Conservation (phyloP, 2,113 vertebrate genomes). For the Myrmophylax atrothorax region DNA sequence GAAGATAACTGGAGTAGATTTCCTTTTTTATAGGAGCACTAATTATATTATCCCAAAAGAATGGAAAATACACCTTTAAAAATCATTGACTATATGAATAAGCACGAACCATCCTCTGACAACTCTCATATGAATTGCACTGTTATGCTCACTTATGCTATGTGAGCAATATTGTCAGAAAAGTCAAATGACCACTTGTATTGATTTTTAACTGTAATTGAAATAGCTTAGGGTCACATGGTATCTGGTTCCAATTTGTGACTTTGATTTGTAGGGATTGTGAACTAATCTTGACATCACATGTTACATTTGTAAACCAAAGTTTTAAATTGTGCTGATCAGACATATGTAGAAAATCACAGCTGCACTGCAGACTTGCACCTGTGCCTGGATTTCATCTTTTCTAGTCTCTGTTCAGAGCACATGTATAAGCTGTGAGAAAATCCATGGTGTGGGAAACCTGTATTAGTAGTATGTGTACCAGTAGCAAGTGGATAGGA, state of each 20-base stretch:
- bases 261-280: constrained; percentile 53
- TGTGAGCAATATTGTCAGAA: background rate
- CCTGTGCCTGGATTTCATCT: constrained; percentile 37
- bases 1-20: background rate
- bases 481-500: background rate
- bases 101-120: background rate
- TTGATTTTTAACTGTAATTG: constrained; percentile 41
- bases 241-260: constrained; percentile 53
- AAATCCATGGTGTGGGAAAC: constrained; percentile 24
- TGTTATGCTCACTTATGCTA: background rate
- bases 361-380: constrained; percentile 40
- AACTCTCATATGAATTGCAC: background rate
- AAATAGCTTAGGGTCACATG: constrained; percentile 6
- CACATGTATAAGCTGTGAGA: background rate
- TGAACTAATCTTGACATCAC: constrained; percentile 50
- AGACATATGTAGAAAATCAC: constrained; percentile 19
- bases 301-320: constrained; percentile 49
- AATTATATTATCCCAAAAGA: background rate
- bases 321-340: constrained; percentile 45
- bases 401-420: background rate
- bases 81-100: background rate
- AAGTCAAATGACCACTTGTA: background rate
- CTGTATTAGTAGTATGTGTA: background rate
- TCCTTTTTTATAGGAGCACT: background rate
- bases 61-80: background rate